A percentile compares a stretch with the other conserved stretches of the same genome.
Conservation (phyloP, 2,888 invertebrate species). For the Folsomia manolachei region DNA sequence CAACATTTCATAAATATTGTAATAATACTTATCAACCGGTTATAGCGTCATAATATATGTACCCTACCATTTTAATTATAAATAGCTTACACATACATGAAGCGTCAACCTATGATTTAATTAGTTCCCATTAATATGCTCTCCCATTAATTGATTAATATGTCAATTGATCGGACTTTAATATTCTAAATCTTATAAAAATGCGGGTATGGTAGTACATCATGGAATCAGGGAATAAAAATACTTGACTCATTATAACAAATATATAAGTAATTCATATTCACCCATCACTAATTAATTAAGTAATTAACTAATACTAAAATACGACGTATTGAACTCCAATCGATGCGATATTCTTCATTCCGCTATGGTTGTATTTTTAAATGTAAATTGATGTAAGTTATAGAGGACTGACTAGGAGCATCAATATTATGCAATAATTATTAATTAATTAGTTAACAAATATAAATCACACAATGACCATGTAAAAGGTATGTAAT, state of each 20-base stretch:
- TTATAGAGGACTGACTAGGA: too few species aligned
- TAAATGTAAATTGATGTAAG: background rate
- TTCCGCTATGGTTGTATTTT: too few species aligned
- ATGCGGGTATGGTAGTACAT: background rate
- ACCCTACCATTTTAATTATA: too few species aligned
- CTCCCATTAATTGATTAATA: background rate
- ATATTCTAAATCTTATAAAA: background rate
- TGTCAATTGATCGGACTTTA: background rate
- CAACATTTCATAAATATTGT: constrained; percentile 12
- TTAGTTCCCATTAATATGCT: background rate
- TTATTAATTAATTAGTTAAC: background rate
- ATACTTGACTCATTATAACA: background rate
- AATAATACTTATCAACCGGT: constrained; percentile 23
- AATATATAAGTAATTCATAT: constrained; percentile 6
- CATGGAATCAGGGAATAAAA: background rate
- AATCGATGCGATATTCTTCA: too few species aligned
- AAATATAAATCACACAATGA: background rate
- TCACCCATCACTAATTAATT: background rate
- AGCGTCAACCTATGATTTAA: background rate
- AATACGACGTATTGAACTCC: too few species aligned
- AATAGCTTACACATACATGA: background rate
- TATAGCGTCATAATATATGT: background rate
- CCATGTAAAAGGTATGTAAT: background rate
- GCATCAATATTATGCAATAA: background rate
- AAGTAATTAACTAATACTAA: background rate